Conservation (phyloP, 2,113 vertebrate species). For the Cyanocitta stelleri region DNA sequence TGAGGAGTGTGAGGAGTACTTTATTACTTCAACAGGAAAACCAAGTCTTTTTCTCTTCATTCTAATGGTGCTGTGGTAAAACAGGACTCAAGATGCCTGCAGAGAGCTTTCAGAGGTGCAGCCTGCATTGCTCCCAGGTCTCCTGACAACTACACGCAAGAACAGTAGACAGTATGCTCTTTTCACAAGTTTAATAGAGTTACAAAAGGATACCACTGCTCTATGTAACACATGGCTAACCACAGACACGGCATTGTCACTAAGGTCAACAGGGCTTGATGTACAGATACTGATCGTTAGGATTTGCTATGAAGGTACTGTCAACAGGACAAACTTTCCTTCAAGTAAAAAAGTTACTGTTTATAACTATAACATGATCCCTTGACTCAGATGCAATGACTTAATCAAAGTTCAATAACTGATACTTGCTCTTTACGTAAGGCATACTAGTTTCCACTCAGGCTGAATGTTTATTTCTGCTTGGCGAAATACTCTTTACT, state of each 20-base stretch:
- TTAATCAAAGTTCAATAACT: constrained; percentile 52
- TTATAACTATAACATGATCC: constrained; percentile 28
- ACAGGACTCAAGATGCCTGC: not conserved
- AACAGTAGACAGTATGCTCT: constrained; percentile 18
- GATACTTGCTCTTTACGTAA: constrained; percentile 38
- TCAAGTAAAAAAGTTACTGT: constrained; percentile 57
- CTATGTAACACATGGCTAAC: constrained; percentile 37
- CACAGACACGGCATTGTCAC: constrained; percentile 40
- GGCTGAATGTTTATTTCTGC: constrained; percentile 71
- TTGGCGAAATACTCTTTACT: constrained; percentile 98
- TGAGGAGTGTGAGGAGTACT: not conserved
- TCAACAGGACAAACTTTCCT: constrained; percentile 32
- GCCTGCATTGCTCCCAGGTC: not conserved
- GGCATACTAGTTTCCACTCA: constrained; percentile 36
- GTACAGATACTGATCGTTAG: constrained; percentile 26
- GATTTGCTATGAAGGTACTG: constrained; percentile 32
- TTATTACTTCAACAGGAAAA: not conserved
- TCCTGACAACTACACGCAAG: not conserved
- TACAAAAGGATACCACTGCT: constrained; percentile 56
- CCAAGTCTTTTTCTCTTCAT: not conserved
- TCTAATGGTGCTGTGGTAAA: not conserved
- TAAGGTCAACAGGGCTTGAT: constrained; percentile 5
- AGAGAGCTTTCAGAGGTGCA: not conserved
- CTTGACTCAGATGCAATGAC: constrained; percentile 34
- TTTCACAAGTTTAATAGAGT: constrained; percentile 65